A percentile compares a stretch with the other conserved stretches of the same genome.
Evolutionary conservation across 2,113 vertebrate genomes (phyloP).

Genomic region (Phyllopteryx taeniolatus): DNA sequence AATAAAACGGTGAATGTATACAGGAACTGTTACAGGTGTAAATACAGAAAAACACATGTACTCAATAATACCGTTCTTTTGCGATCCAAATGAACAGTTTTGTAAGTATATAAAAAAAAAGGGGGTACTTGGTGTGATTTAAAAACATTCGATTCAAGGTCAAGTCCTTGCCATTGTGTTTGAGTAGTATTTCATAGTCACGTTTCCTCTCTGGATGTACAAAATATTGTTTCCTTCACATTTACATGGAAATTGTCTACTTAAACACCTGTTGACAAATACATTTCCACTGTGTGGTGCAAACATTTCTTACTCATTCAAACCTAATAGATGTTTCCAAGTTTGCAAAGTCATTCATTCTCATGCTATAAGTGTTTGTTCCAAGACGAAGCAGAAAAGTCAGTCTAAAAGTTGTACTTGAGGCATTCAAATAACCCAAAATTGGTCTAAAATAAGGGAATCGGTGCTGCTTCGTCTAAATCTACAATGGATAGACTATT

Average conservation of each 20-base stretch:
- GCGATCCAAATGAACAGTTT: constrained; percentile 6
- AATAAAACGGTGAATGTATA: background rate
- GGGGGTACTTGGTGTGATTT: constrained; percentile 10
- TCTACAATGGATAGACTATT: constrained; percentile 21
- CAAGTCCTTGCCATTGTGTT: constrained; percentile 8
- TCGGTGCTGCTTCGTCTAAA: constrained; percentile 3
- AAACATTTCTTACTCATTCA: constrained; percentile 43
- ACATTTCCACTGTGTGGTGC: constrained; percentile 45
- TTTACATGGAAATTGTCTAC: background rate
- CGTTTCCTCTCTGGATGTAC: constrained; percentile 19
- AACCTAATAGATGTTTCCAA: constrained; percentile 12
- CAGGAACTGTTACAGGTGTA: constrained; percentile 15
- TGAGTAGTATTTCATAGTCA: constrained; percentile 34
- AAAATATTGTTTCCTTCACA: constrained; percentile 29
- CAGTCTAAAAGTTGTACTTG: constrained; percentile 3
- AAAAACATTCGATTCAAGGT: constrained; percentile 12
- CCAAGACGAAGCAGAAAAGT: constrained; percentile 37
- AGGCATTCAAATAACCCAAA: constrained; percentile 13
- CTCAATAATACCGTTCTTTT: constrained; percentile 6
- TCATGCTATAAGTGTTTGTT: constrained; percentile 35
- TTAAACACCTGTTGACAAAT: constrained; percentile 28
- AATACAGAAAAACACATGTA: constrained; percentile 18
- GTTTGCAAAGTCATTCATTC: constrained; percentile 21
- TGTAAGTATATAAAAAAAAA: background rate
- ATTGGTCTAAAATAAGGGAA: constrained; percentile 1